Base-by-base conservation (phyloP, 2,113 vertebrate genomes). In the Bos javanicus region DNA sequence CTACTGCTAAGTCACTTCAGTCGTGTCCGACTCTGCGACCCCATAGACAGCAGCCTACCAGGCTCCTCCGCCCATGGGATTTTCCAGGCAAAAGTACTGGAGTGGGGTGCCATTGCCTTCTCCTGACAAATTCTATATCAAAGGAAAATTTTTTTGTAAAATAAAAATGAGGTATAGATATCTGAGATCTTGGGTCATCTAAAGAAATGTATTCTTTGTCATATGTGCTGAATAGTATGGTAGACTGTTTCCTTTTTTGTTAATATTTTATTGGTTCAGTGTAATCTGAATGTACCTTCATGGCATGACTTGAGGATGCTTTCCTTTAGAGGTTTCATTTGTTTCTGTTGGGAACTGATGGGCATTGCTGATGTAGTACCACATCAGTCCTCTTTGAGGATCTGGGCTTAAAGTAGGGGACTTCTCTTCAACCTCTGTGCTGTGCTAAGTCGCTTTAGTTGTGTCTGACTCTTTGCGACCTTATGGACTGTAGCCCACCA, bases 221-320 rank as follows among this genome's bases (percentile, higher is more conserved):
- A 1, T 91, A 92, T 91, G 74, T 92, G 28, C 6, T 54, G 43
- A 96, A 80, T 90, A 6, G 9, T 59, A 33, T 62, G 16, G 62
- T 59, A 48, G 21, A 71, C 76, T 95, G 9, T 52, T 90, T 62
- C 28, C 52, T 84, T 54, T 17, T 84, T 89, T 64, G 13, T 54
- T 94, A 96, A 87, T 97, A 87, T 95, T 91, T 93, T 97, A 50
- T 81, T 88, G 91, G n/a, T 87, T 84, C 28, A 64, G 23, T 54
- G 59, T 81, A 95, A 71, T 95, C 52, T 54, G 16, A 90, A 23
- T 54, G 7, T 10, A 94, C 33, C 25, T 17, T 33, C 43, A 28
- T 36, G 52, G n/a, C 7, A 9, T 92, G 89, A 92, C 87, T 26
- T 64, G 46, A 90, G 97, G 95, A 67, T 80, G 26, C 17, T 85